Evolutionary conservation across 2,888 invertebrate species (phyloP).

Genomic region (Rotaria magnacalcarata): DNA sequence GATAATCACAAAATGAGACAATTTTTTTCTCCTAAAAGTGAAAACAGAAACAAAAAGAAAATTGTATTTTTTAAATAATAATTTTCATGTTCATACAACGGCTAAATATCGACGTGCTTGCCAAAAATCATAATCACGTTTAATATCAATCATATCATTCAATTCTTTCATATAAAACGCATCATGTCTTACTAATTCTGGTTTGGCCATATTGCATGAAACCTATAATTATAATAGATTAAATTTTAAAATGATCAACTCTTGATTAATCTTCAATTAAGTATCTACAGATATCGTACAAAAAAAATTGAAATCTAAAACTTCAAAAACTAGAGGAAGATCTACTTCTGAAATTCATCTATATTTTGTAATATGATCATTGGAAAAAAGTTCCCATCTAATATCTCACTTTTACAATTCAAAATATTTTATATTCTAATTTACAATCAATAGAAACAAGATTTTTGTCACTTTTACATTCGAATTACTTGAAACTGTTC

Average conservation of each 20-base stretch:
- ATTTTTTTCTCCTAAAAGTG: conserved; percentile 46
- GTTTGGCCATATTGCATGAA: conserved; percentile 20
- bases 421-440: too few species aligned
- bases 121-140: conserved; percentile 78
- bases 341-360: too few species aligned
- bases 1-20: conserved; percentile 75
- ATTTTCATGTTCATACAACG: background rate
- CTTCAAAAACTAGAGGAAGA: too few species aligned
- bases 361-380: too few species aligned
- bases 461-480: too few species aligned
- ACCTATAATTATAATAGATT: background rate
- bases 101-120: conserved; percentile 47
- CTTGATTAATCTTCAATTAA: too few species aligned
- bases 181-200: conserved; percentile 69
- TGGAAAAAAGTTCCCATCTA: too few species aligned
- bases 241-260: background rate
- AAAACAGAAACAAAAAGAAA: background rate
- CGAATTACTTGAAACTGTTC: too few species aligned
- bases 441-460: too few species aligned
- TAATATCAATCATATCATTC: conserved; percentile 71
- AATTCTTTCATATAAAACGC: conserved; percentile 80
- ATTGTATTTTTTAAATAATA: background rate
- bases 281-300: too few species aligned
- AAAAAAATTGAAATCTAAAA: too few species aligned
- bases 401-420: too few species aligned